Evolutionary conservation across 2,113 vertebrate genomes (phyloP), one percentile per base, ranked within the genome.

Genomic region (Eretmochelys imbricata): DNA sequence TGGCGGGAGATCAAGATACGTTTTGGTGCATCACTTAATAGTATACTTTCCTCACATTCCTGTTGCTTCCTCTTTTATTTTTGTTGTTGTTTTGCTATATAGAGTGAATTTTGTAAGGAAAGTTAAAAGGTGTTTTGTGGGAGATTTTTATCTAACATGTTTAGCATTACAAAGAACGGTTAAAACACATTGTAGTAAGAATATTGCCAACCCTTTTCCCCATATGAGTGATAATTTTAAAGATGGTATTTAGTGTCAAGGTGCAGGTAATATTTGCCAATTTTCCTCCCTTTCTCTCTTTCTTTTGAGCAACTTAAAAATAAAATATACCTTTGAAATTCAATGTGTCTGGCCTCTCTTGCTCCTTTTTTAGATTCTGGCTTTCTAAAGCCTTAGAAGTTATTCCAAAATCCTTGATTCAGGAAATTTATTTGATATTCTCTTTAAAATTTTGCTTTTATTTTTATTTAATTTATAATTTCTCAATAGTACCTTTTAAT

Each of bases 141-240:
- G 82, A 94, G 57, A 27, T 89, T 89, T 93, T 84, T 11, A 89
- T 25, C 17, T 92, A 35, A 6, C 6, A 6, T 62, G 27, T 11
- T 87, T 92, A 87, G 5, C 10, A 93, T 87, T 95, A 76, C 5
- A 90, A 92, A 84, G 16, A 53, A 65, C 3, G 6, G 3, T 5
- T 85, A 75, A 88, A 95, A 89, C 4, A 86, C 9, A 5, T 62
- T 91, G 29, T 78, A 80, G 17, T 5, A 87, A 69, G 8, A 35
- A 53, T 72, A 51, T 38, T 89, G 80, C 3, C 8, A 84, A 87
- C 78, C 11, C 16, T 81, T 13, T 10, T 92, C 29, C 17, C 75
- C 14, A 5, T 59, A 94, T 82, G 1, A 76, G 1, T 90, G 88
- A 89, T 90, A 48, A 87, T 91, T 92, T 12, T 50, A 88, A 95